Evolutionary conservation across 2,113 vertebrate genomes (phyloP), one percentile per base, ranked within the genome.

Genomic region (Hystrix cristata): DNA sequence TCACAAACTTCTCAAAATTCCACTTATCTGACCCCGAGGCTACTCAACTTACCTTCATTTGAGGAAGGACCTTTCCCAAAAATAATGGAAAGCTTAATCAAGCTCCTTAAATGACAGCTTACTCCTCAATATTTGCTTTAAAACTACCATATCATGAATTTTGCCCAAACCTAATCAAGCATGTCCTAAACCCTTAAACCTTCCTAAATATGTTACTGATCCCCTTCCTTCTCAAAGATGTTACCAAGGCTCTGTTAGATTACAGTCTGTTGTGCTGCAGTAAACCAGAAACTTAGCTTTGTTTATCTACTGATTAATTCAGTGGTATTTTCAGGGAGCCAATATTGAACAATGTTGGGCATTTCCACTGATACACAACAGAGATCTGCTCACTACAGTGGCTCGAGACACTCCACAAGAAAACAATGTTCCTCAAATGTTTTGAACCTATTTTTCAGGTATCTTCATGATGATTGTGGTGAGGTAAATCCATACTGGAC

Each of bases 1-100:
- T 87, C n/a, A 60, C 60, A 43, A 88, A 91, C 25, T 65, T 93
- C 48, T 10, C 82, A 93, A 97, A 96, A 95, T 97, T 93, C 31
- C 72, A 59, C 62, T 72, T 46, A 85, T 82, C 69, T 67, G 29
- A 48, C 31, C 64, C 51, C 31, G 60, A 59, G 5, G 53, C 53
- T 74, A 82, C 1, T 87, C 87, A 86, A 31, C 27, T 91, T 92
- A 67, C 29, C 71, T 19, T 86, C 57, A 76, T 31, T 87, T 90
- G 34, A 94, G 62, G 71, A 91, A 76, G 55, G 91, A 55, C 43
- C 34, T 16, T 43, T 93, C 78, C 80, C 92, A n/a, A 87, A 95
- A 43, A 78, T 51, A 96, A 72, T 38, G 16, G 23, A 48, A 74
- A 91, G 34, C 38, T 67, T 51, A 90, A 93, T 67, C 60, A 93